Base-by-base conservation (phyloP, 2,888 invertebrate species). In the Leptopilina drosophilae region DNA sequence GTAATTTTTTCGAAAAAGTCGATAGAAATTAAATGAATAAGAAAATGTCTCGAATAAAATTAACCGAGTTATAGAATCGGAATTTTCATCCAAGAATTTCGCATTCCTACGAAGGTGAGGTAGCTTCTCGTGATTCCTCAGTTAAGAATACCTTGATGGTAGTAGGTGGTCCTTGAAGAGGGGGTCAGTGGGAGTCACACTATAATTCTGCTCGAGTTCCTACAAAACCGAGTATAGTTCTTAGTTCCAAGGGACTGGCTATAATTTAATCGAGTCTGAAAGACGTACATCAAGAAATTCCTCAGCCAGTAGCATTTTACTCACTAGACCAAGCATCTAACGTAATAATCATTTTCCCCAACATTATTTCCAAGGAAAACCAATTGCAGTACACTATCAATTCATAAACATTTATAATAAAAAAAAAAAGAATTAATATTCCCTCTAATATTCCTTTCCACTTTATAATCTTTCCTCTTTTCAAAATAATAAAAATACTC, bases 251-350 rank as follows among this genome's bases (percentile, higher is more conserved):
- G 69, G 69, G 69, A 69, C 49, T 53, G 53, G 26, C 26, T 69
- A 26, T 69, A 69, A 69, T 69, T 69, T 69, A 69, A 69, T 69
- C 69, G 69, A 69, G 69, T 53, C 69, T 42, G 42, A 42, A 8
- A 42, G 26, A 26, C 69, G 12, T 26, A 20, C 53, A 53, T 20
- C n/a, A 49, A 69, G 53, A 14, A n/a, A 53, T n/a, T 69, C 42
- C 42, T 42, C 42, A 64, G 53, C 69, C 69, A 12, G 69, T 69
- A 69, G 69, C 69, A 69, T 69, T 49, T 69, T 69, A 69, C 53
- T 69, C 53, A 53, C 69, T 53, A 69, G 69, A 53, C 26, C 69
- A 53, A 26, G 69, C 26, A 46, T 69, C 15, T 69, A 53, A 69
- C 69, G 69, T 69, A 69, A 69, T 69, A 69, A 69, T 69, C 69